Percentiles rank a stretch among this genome's conserved stretches.
These are phyloP conservation scores for Hermetia illucens DNA, from an alignment of 1,140 invertebrate species.

Conservation along the genomic window DNA sequence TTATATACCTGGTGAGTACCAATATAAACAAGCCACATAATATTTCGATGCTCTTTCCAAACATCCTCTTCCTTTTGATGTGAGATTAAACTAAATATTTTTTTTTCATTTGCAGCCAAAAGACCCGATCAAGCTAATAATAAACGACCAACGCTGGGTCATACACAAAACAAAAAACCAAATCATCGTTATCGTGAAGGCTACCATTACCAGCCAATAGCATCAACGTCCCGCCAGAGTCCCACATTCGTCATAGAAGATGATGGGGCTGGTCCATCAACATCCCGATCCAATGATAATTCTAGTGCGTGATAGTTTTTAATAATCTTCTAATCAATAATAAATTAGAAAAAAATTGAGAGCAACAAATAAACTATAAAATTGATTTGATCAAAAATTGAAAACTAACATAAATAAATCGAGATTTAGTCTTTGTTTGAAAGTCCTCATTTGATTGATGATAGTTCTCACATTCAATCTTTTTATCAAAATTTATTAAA, in stretches of 20 bases:
- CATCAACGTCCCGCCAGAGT: conserved; percentile 31
- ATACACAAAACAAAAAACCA: conserved; percentile 30
- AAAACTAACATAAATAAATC: too few relatives aligned
- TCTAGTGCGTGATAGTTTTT: conserved; percentile 33
- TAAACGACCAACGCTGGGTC: conserved; percentile 28
- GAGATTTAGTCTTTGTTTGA: too few relatives aligned
- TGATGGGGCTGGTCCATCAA: conserved; percentile 27
- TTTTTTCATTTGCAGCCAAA: conserved; percentile 18
- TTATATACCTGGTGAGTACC: conserved; percentile 29
- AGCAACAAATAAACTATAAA: too few relatives aligned
- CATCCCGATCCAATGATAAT: conserved; percentile 32
- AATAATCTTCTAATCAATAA: conserved; percentile 13
- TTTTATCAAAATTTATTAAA: too few relatives aligned
- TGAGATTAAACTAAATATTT: not conserved
- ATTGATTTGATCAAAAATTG: too few relatives aligned
- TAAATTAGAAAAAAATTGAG: not conserved
- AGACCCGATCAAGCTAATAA: conserved; percentile 31
- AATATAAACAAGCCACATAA: too few relatives aligned
- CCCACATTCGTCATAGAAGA: conserved; percentile 29
- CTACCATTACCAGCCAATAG: conserved; percentile 30
- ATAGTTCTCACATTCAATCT: too few relatives aligned
- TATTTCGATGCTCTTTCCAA: too few relatives aligned
- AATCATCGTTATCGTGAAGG: conserved; percentile 31
- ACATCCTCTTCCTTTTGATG: not conserved
- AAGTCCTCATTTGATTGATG: too few relatives aligned